Evolutionary conservation across 2,113 vertebrate genomes (phyloP), one percentile per base, ranked within the genome.

Genomic region (Oreochromis aureus): DNA sequence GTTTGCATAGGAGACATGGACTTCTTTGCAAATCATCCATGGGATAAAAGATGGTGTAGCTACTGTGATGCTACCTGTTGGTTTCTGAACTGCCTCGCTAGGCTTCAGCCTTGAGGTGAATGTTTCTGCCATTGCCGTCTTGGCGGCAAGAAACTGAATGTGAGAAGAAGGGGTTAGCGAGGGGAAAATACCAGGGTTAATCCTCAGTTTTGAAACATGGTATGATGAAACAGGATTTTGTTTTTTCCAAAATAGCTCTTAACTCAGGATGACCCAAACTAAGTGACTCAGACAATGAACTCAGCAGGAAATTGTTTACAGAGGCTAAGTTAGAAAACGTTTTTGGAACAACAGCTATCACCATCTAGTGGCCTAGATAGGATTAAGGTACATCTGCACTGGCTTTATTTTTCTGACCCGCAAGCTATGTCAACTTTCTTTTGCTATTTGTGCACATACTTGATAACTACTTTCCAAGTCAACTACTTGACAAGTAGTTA

Each of bases 381-480:
- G 10, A 66, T n/a, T n/a, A 39, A 39, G 0, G 34, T 66, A n/a
- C 10, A 12, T 1, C 61, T 11, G 22, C 13, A 73, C 8, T 46
- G n/a, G 39, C 66, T 46, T 44, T 15, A 1, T 71, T 71, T 71
- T 24, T 73, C 13, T 46, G 13, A 73, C 39, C 39, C 16, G 22
- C 2, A 27, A 46, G 5, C 66, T 44, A 44, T 32, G 36, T 44
- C n/a, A 71, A 15, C 3, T 71, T 71, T 24, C 15, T 32, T 32
- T 59, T 9, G 7, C 27, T 59, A 59, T 59, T 16, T 34, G 9
- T 61, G 58, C n/a, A 55, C 6, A 7, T 36, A 36, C 59, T 36
- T 63, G 30, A 63, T 63, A 63, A n/a, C 32, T 63, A 63, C 30
- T 63, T 63, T 34, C 18, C 59, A 63, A 39, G 63, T 39, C 34